phyloP scores from a whole-genome alignment of 2,888 invertebrate species.

The Onchidella celtica region DNA sequence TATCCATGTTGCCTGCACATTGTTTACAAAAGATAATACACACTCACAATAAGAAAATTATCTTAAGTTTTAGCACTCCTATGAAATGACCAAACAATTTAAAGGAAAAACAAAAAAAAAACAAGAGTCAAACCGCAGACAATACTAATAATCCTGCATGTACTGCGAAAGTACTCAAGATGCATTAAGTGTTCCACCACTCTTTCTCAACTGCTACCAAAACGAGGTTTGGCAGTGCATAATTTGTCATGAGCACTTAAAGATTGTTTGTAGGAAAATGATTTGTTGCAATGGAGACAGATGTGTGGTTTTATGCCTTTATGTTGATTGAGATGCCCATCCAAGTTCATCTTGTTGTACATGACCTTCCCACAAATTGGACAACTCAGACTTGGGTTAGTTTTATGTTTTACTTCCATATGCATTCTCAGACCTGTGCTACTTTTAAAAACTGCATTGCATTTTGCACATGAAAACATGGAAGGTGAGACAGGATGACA shows the following conservation, averaged over 20 bases:
- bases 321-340: slow-evolving; percentile 54
- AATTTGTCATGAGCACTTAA: slow-evolving; percentile 49
- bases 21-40: too few species aligned
- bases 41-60: too few species aligned
- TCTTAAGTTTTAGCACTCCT: too few species aligned
- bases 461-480: slow-evolving; percentile 20
- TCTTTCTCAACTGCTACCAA: too few species aligned
- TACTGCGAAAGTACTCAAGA: too few species aligned
- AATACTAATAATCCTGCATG: too few species aligned
- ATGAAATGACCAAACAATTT: too few species aligned
- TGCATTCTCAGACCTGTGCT: slow-evolving; percentile 38
- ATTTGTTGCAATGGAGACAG: slow-evolving; percentile 43
- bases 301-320: slow-evolving; percentile 51
- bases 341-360: slow-evolving; percentile 53
- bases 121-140: too few species aligned
- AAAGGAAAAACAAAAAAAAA: too few species aligned
- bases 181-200: too few species aligned
- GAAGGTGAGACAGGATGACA: background rate
- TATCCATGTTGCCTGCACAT: too few species aligned
- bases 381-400: slow-evolving; percentile 35
- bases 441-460: slow-evolving; percentile 38
- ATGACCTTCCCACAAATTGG: slow-evolving; percentile 53
- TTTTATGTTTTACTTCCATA: slow-evolving; percentile 44
- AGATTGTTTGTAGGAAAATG: slow-evolving; percentile 52
- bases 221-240: slow-evolving; percentile 33